A percentile compares a stretch with the other conserved stretches of the same genome.
Conservation (phyloP, 2,113 vertebrate species). For the Caretta caretta region DNA sequence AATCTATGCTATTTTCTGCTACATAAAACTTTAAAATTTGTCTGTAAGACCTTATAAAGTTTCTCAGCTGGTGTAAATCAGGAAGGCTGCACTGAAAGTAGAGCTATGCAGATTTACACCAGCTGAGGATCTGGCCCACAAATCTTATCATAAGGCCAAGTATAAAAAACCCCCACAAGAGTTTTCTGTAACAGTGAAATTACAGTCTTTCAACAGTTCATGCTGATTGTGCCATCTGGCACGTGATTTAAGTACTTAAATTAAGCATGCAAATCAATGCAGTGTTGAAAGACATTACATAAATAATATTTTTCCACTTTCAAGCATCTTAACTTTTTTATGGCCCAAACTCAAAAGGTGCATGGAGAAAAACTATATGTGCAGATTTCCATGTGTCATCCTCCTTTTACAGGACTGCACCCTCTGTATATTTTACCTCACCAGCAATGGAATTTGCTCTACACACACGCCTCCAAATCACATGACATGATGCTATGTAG, state of each 20-base stretch:
- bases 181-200: slow-evolving; percentile 48
- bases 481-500: neutral
- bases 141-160: neutral
- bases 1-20: neutral
- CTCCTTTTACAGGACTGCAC: neutral
- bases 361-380: neutral
- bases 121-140: neutral
- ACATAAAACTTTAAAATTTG: neutral
- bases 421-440: neutral
- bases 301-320: slow-evolving; percentile 54
- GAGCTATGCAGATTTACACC: neutral
- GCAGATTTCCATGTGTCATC: neutral
- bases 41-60: neutral
- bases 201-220: slow-evolving; percentile 66
- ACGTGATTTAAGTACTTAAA: slow-evolving; percentile 67
- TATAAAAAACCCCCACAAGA: neutral
- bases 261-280: slow-evolving; percentile 62
- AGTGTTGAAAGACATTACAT: slow-evolving; percentile 65
- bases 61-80: slow-evolving; percentile 4
- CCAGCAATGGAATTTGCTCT: neutral
- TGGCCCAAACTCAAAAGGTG: neutral
- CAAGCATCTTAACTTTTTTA: slow-evolving; percentile 22
- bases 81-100: neutral
- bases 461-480: neutral
- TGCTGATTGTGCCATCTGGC: slow-evolving; percentile 51